Evolutionary conservation across 2,797 vertebrate species (phyloP).

Genomic region (Chelmon rostratus): DNA sequence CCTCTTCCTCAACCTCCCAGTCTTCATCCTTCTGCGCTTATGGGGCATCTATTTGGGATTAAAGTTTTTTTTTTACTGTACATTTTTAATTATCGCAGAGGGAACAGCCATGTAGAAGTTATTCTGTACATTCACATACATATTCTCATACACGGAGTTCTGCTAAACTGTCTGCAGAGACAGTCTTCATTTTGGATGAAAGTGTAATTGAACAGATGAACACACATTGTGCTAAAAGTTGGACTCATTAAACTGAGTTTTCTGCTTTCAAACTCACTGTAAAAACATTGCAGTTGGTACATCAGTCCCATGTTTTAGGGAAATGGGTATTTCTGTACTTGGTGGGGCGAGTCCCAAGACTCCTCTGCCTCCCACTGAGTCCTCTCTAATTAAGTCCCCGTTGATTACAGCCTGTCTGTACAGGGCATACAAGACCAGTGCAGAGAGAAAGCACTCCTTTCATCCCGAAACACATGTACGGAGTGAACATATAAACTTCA

Average conservation of each 20-base stretch:
- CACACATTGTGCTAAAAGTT: slow-evolving; percentile 1
- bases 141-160: background rate
- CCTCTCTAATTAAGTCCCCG: slow-evolving; percentile 85
- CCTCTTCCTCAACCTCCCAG: slow-evolving; percentile 53
- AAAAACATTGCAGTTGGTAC: slow-evolving; percentile 34
- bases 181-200: background rate
- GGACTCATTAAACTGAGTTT: background rate
- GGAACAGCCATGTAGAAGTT: background rate
- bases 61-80: background rate
- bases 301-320: slow-evolving; percentile 55
- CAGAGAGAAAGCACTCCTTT: slow-evolving; percentile 67
- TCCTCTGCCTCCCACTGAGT: slow-evolving; percentile 72
- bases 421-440: slow-evolving; percentile 67
- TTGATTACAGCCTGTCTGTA: slow-evolving; percentile 78
- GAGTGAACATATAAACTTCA: slow-evolving; percentile 65
- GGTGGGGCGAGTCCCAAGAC: slow-evolving; percentile 76
- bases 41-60: slow-evolving; percentile 2
- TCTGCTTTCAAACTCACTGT: background rate
- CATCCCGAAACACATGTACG: slow-evolving; percentile 75
- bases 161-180: background rate
- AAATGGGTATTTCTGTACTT: slow-evolving; percentile 77
- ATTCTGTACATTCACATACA: too few species aligned
- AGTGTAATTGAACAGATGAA: background rate
- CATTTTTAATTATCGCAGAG: background rate
- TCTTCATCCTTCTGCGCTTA: slow-evolving; percentile 32